Evolutionary conservation across 2,113 vertebrate species (phyloP), one percentile per base, ranked within the genome.

Genomic region (Scophthalmus maximus): DNA sequence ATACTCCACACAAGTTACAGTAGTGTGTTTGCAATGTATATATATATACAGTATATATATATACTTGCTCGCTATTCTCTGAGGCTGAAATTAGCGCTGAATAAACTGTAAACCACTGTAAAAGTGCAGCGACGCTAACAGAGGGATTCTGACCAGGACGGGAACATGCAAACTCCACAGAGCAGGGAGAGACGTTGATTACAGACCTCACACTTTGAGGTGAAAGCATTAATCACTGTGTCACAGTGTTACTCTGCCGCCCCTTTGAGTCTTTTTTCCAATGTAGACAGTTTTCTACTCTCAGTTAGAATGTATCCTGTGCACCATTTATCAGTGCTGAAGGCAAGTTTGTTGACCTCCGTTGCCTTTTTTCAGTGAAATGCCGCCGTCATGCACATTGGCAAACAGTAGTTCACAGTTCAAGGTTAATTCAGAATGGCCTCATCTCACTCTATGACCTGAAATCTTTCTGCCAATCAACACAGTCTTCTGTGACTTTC

Each of bases 391-490:
- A 46, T 53, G 11, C 55, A 44, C 5, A 11, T 58, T 5, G 7
- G 14, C 10, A 17, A 5, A 44, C 46, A 27, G 12, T 7, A 65
- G 10, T 34, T 12, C 23, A 47, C 8, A 42, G 8, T 64, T 58
- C 20, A 59, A 17, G 49, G 36, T 57, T 36, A 38, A 63, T 64
- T 29, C 49, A 57, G 9, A 55, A 64, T 34, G 42, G 23, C 25
- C 25, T 75, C 25, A 59, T 63, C 30, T 61, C 74, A 85, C 73
- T 74, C 84, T 73, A 6, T 71, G 69, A 79, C 55, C 60, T 23
- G 23, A 56, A 52, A n/a, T 46, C 69, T 34, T 62, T 73, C 50
- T 60, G 76, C 38, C 86, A 71, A 73, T 80, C 68, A 42, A 44
- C 8, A 5, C 0, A 3, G 60, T 42, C 73, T 69, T 71, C 59